Evolutionary conservation across 2,888 invertebrate genomes (phyloP).

Genomic region (Rapana venosa): DNA sequence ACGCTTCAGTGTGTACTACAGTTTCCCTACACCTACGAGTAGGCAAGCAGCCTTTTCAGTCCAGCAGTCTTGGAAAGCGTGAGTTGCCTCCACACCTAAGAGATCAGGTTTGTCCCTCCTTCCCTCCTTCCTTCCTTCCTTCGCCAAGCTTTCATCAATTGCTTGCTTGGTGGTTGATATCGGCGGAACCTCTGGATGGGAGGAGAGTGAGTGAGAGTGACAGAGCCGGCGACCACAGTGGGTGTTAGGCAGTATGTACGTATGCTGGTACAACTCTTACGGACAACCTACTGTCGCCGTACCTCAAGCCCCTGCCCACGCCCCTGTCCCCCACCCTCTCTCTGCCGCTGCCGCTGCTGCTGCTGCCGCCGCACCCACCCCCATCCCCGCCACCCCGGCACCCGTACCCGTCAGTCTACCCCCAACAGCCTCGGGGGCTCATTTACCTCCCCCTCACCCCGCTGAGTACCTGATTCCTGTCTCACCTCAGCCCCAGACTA

Average conservation of each 20-base stretch:
- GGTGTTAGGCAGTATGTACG: constrained; percentile 53
- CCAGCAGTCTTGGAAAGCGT: too few species aligned
- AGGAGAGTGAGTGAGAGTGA: constrained; percentile 14
- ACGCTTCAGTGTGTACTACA: too few species aligned
- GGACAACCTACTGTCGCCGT: constrained; percentile 50
- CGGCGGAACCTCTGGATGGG: not conserved
- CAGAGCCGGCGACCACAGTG: not conserved
- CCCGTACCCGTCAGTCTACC: constrained; percentile 44
- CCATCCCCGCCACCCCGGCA: constrained; percentile 47
- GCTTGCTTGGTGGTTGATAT: not conserved
- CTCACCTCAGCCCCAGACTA: constrained; percentile 36
- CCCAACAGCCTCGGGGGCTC: constrained; percentile 33
- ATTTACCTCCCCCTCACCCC: not conserved
- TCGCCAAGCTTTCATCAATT: too few species aligned
- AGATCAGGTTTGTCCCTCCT: too few species aligned
- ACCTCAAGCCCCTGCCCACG: constrained; percentile 51
- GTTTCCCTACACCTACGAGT: too few species aligned
- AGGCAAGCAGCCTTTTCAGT: too few species aligned
- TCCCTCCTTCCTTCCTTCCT: too few species aligned
- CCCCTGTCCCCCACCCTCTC: constrained; percentile 46
- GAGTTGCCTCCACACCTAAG: too few species aligned
- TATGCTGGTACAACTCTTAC: constrained; percentile 59
- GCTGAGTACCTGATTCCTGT: constrained; percentile 43
- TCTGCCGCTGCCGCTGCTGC: constrained; percentile 44
- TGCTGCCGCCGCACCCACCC: constrained; percentile 39